phyloP scores from a whole-genome alignment of 2,113 vertebrate genomes.

The Charina bottae region DNA sequence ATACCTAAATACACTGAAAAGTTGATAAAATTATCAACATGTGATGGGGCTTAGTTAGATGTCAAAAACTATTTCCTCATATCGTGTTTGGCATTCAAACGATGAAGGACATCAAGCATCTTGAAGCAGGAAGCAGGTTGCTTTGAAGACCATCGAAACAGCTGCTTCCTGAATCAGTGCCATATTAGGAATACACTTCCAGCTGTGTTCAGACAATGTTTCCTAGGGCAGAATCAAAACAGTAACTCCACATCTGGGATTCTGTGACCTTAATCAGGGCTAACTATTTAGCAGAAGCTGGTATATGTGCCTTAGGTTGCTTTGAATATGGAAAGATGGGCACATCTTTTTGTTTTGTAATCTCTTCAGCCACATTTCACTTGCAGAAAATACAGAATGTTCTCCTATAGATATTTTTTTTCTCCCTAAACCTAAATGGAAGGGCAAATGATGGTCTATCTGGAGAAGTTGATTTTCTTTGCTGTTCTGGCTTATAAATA shows the following conservation, averaged over 20 bases:
- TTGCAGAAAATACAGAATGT: not conserved
- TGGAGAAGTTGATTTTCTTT: not conserved
- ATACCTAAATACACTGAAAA: not conserved
- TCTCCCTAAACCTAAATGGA: not conserved
- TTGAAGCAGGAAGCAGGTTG: not conserved
- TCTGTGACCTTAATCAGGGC: not conserved
- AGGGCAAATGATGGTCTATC: not conserved
- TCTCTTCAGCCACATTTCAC: not conserved
- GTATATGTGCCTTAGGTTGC: not conserved
- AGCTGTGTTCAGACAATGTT: not conserved
- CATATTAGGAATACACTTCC: not conserved
- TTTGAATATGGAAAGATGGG: not conserved
- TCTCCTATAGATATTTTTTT: not conserved
- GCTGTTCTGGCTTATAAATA: not conserved
- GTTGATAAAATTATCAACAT: not conserved
- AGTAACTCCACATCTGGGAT: not conserved
- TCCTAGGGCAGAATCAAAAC: no score
- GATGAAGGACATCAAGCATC: not conserved
- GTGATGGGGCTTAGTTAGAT: not conserved
- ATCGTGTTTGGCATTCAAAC: not conserved
- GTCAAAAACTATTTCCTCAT: not conserved
- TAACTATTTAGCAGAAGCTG: not conserved
- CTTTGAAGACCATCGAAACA: not conserved
- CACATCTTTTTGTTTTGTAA: not conserved
- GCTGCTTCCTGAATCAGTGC: not conserved